Evolutionary conservation across 2,888 invertebrate genomes (phyloP).

Genomic region (Sepioteuthis lessoniana): DNA sequence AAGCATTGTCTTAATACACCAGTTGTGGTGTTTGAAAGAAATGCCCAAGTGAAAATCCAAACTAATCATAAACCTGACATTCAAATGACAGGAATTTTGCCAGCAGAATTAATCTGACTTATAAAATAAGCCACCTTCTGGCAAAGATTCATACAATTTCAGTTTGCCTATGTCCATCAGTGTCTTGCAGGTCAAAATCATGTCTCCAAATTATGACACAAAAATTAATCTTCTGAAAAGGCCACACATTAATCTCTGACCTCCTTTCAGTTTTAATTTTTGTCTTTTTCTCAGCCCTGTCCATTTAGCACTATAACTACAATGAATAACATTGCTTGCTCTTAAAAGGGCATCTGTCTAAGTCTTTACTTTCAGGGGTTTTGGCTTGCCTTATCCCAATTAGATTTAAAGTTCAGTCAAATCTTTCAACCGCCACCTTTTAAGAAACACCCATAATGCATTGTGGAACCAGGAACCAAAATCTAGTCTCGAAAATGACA

Average conservation of each 20-base stretch:
- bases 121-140: not conserved
- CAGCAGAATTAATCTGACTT: not conserved
- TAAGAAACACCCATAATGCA: not conserved
- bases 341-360: not conserved
- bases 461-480: not conserved
- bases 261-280: not conserved
- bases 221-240: constrained; percentile 21
- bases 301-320: not conserved
- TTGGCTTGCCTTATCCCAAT: not conserved
- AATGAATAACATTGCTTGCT: not conserved
- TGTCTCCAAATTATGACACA: constrained; percentile 5
- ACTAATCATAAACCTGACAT: not conserved
- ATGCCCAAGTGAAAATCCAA: not conserved
- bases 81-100: not conserved
- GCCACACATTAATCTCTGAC: constrained; percentile 1
- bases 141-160: not conserved
- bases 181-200: not conserved
- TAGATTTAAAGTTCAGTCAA: not conserved
- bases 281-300: not conserved
- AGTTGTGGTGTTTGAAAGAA: not conserved
- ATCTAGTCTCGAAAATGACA: not conserved
- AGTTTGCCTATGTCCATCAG: not conserved
- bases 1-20: too few species aligned
- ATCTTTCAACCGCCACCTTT: not conserved
- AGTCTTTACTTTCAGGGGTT: not conserved